Base-by-base conservation (phyloP, 2,888 invertebrate genomes). In the Polyploca ridens region DNA sequence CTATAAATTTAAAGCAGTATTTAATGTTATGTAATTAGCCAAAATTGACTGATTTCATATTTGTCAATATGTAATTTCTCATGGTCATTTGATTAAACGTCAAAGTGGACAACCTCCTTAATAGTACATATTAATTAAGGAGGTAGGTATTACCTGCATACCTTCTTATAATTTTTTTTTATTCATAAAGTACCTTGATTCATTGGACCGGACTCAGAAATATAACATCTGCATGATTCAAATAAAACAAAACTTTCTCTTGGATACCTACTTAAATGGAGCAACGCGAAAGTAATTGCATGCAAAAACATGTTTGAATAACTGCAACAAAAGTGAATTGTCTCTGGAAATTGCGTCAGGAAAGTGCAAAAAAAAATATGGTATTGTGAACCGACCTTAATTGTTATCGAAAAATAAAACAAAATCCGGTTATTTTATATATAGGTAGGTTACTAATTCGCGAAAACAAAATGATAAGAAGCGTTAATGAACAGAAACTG, bases 401-500 rank as follows among this genome's bases (percentile, higher is more conserved):
- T 8, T 4, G 16, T 49, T 49, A 49, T 49, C 49, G 16, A 49
- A 49, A 49, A 49, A 49, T 49, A 58, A 33, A 59, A 11, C 61
- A 65, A 62, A 57, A 68, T 70, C 70, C 69, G 54, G 69, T 75
- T 67, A 62, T 67, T 10, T 66, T 63, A 10, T 66, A 69, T 73
- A 72, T 67, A 72, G 63, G 62, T 64, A 66, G 1, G 1, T 27
- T 1, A 27, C 66, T 70, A 64, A 62, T 19, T 46, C 60, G 64
- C 69, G 67, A 70, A 69, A 74, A 71, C 64, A 60, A 64, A 60
- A 41, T 69, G 78, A 81, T 79, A 81, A 74, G 63, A 46, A 61
- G 62, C 66, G 63, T 64, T 81, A 77, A 77, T 76, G 74, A 75
- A 82, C 72, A 77, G 73, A 81, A 82, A 81, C 75, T 65, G 64